Evolutionary conservation across 1,140 invertebrate species (phyloP).

Genomic region (Vollenhovia emeryi): DNA sequence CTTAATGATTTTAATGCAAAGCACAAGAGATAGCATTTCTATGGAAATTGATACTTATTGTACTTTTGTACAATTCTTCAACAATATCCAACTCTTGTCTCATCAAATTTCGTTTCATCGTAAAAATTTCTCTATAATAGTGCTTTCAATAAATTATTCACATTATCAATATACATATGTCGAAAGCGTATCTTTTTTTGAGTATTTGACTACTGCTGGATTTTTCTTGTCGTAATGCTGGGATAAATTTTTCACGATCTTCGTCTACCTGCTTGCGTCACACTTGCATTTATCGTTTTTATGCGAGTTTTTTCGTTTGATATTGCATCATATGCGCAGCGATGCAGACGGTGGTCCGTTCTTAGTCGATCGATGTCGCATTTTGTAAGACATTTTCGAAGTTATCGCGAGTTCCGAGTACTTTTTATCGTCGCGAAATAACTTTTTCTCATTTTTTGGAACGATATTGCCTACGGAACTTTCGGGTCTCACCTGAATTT

Average conservation of each 20-base stretch:
- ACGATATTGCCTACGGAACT: not conserved
- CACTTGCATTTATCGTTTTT: not conserved
- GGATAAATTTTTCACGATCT: not conserved
- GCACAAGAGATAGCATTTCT: not conserved
- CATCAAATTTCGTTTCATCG: not conserved
- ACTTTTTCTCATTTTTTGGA: not conserved
- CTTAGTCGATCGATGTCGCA: slow-evolving; percentile 7
- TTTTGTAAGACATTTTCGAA: not conserved
- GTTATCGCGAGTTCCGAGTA: not conserved
- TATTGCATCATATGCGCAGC: not conserved
- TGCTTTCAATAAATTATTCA: not conserved
- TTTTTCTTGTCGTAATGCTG: not conserved
- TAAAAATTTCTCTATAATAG: not conserved
- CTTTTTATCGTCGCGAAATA: not conserved
- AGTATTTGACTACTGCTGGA: no score
- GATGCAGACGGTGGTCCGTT: not conserved
- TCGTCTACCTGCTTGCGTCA: not conserved
- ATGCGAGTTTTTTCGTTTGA: not conserved
- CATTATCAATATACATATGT: no score
- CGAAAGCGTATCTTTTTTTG: no score
- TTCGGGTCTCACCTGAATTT: not conserved
- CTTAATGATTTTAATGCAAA: not conserved
- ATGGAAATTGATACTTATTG: not conserved
- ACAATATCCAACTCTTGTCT: not conserved
- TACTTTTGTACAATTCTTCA: not conserved